Percentiles rank a stretch among this genome's conserved stretches.
Evolutionary conservation across 2,797 vertebrate species (phyloP).

Genomic region (Natrix natrix): DNA sequence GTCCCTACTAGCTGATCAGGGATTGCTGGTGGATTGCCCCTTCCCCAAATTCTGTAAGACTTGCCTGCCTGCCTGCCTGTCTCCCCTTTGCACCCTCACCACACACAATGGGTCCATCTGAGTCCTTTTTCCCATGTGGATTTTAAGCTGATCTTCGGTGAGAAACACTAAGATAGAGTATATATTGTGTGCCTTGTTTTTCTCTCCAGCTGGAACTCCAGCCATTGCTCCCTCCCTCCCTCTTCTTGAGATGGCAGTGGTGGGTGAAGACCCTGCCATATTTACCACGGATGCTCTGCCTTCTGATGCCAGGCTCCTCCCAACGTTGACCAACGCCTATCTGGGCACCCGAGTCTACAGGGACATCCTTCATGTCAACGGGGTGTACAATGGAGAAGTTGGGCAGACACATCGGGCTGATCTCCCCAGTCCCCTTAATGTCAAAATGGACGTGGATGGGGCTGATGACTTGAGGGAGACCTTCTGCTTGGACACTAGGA

Average conservation of each 20-base stretch:
- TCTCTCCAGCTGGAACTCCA: background rate
- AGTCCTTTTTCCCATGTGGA: background rate
- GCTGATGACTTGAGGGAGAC: constrained; percentile 31
- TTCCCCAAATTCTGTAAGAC: background rate
- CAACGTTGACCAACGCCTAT: constrained; percentile 83
- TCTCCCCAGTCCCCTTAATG: constrained; percentile 84
- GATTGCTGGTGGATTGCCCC: background rate
- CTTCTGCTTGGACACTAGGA: constrained; percentile 81
- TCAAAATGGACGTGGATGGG: constrained; percentile 57
- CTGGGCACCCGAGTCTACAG: constrained; percentile 87
- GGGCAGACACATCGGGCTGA: constrained; percentile 85
- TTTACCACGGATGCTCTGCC: constrained; percentile 80
- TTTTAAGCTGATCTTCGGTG: background rate
- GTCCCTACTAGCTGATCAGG: background rate
- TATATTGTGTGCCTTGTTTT: background rate
- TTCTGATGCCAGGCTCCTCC: constrained; percentile 80
- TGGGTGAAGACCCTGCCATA: constrained; percentile 75
- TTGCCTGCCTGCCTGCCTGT: background rate
- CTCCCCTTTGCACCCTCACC: background rate
- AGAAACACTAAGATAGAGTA: background rate
- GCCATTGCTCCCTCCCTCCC: background rate
- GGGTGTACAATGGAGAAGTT: constrained; percentile 85
- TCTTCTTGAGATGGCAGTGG: constrained; percentile 34
- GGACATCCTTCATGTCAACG: constrained; percentile 80
- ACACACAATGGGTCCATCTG: background rate